These are phyloP conservation scores for Watersipora subatra DNA, from an alignment of 1,140 invertebrate species.

Conservation along the genomic window DNA sequence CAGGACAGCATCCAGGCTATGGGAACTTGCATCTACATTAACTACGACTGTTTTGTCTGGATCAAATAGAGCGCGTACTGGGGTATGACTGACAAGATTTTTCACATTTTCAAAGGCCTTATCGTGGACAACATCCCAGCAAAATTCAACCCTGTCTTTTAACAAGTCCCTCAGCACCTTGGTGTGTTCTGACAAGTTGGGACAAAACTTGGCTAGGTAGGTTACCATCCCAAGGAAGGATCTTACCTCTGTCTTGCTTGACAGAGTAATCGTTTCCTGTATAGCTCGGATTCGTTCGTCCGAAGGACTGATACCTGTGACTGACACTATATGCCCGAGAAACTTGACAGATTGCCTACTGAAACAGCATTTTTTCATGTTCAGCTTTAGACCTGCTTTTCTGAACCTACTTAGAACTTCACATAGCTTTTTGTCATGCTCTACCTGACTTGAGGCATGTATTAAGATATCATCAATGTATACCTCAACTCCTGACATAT, in stretches of 20 bases:
- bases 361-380: too few species aligned
- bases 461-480: conserved; percentile 33
- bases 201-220: too few species aligned
- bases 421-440: conserved; percentile 16
- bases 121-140: background rate
- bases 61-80: background rate
- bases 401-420: background rate
- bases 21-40: background rate
- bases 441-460: conserved; percentile 13
- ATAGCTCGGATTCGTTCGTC: too few species aligned
- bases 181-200: conserved; percentile 12
- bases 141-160: conserved; percentile 24
- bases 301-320: too few species aligned
- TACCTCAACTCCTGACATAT: conserved; percentile 22
- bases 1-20: background rate
- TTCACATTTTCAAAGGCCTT: background rate
- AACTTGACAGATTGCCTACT: too few species aligned
- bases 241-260: too few species aligned
- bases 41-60: background rate
- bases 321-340: too few species aligned
- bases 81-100: background rate
- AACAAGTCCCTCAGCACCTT: conserved; percentile 28
- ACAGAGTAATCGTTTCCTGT: too few species aligned
- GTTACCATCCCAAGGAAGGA: too few species aligned
- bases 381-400: too few species aligned